Base-by-base conservation (phyloP, 2,888 invertebrate genomes). In the Troides oblongomaculatus region DNA sequence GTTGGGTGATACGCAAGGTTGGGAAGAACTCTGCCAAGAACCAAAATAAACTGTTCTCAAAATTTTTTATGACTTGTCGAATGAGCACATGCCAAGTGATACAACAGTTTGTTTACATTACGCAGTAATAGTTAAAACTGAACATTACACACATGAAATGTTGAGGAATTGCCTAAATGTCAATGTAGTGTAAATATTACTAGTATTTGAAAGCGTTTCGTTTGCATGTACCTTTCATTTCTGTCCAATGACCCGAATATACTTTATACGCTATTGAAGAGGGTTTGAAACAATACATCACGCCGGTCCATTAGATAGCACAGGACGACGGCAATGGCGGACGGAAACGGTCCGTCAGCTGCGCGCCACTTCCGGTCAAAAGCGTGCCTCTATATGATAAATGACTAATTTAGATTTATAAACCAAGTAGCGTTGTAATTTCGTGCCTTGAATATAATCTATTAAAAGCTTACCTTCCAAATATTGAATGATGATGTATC, bases 301-400 rank as follows among this genome's bases (percentile, higher is more conserved):
- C 84, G 83, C 82, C 88, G 88, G 81, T 85, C 85, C 88, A 90
- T 88, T 89, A 86, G 81, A 78, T 80, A 85, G 84, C 76, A 80
- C 82, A 82, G 80, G 78, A 79, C 80, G 79, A 78, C 80, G 81
- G 79, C 77, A 82, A 87, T 84, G 85, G 85, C 82, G 80, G 83
- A 78, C 85, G 89, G 89, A 89, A 86, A 81, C 77, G 78, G 78
- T 79, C 81, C 81, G 82, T 82, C 84, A 80, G 81, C 80, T 81
- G 85, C 83, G 82, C 82, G 79, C 84, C 78, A 76, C 84, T 88
- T 90, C 90, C 90, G 88, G 89, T 88, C 86, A 85, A 78, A 84
- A 82, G 85, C 87, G 83, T 85, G 85, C 81, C 75, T 77, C 77
- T 76, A 78, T 80, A 78, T 81, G 83, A 87, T 86, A 84, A 82